Evolutionary conservation across 1,140 invertebrate genomes (phyloP), one percentile per base, ranked within the genome.

Genomic region (Piezodorus guildinii): DNA sequence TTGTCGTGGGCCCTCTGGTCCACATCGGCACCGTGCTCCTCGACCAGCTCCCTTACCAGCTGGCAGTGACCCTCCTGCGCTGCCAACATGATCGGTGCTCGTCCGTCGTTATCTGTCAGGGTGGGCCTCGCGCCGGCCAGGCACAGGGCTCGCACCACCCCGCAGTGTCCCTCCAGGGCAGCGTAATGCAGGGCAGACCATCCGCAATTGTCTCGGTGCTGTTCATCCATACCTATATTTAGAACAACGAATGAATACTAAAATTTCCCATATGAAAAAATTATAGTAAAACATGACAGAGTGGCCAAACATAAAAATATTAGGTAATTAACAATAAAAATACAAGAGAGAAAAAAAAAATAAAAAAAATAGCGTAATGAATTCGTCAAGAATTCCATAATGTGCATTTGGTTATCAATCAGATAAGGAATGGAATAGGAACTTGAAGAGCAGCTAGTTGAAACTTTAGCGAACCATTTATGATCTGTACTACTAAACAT

Each of bases 171-270:
- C 77, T 96, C 93, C 71, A 94, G 94, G 21, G 93, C 90, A 10
- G 92, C 86, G 69, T 90, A 94, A 73, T 96, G 94, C 34, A 97
- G 73, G 3, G 93, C 92, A 5, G 92, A 94, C 92, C 91, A 95
- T 0, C 94, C 93, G 0, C 89, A 88, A 77, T 93, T 92, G 69
- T 92, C 91, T 34, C 90, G 77, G 71, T 94, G 91, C 65, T 91
- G 88, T 71, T 94, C 91, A 72, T 94, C 94, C 44, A 96, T 75
- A 1, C 94, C 86, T 79, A 59, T 14, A 65, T 60, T 4, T 43
- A 19, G 56, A 49, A 30, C 27, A 30, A 30, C 3, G 27, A 3
- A 30, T 4, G 3, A 3, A 30, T 30, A 4, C 27, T 4, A 30
- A 30, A 30, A 8, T 30, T 4, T 30, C 8, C 3, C 27, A n/a